Percentiles rank a stretch among this genome's conserved stretches.
These are phyloP conservation scores for Ochropacha duplaris DNA, from an alignment of 2,888 invertebrate genomes.

Conservation along the genomic window DNA sequence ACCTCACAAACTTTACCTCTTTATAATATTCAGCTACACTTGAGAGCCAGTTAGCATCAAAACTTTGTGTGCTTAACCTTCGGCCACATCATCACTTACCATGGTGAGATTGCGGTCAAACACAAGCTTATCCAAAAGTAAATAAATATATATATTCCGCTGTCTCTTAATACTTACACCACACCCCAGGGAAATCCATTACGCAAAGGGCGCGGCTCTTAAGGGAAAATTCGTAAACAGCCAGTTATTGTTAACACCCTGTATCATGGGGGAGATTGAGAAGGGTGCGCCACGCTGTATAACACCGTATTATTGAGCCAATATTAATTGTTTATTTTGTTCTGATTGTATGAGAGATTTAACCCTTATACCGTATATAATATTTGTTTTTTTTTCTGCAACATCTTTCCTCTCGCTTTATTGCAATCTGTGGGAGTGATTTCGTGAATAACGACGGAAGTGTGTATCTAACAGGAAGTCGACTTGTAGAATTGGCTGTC, in stretches of 20 bases:
- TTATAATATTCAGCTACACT: too few species aligned
- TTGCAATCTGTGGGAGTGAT: too few species aligned
- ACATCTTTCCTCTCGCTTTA: too few species aligned
- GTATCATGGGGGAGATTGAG: slow-evolving; percentile 1
- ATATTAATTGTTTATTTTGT: not conserved
- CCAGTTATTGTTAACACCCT: slow-evolving; percentile 5
- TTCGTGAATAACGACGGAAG: too few species aligned
- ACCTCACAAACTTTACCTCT: too few species aligned
- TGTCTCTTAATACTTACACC: not conserved
- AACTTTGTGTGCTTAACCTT: too few species aligned
- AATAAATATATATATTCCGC: not conserved
- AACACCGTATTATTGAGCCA: not conserved
- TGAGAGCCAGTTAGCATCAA: too few species aligned
- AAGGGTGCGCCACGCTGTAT: not conserved
- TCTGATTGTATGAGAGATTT: not conserved
- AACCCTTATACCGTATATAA: not conserved
- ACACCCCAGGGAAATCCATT: slow-evolving; percentile 30
- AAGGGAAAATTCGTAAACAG: slow-evolving; percentile 36
- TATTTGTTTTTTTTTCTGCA: not conserved
- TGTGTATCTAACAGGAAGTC: too few species aligned
- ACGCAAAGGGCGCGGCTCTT: slow-evolving; percentile 19
- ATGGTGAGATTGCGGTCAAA: too few species aligned
- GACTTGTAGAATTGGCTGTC: too few species aligned
- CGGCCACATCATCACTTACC: too few species aligned
- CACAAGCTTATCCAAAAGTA: not conserved